Base-by-base conservation (phyloP, 2,113 vertebrate species). In the Clupea harengus region DNA sequence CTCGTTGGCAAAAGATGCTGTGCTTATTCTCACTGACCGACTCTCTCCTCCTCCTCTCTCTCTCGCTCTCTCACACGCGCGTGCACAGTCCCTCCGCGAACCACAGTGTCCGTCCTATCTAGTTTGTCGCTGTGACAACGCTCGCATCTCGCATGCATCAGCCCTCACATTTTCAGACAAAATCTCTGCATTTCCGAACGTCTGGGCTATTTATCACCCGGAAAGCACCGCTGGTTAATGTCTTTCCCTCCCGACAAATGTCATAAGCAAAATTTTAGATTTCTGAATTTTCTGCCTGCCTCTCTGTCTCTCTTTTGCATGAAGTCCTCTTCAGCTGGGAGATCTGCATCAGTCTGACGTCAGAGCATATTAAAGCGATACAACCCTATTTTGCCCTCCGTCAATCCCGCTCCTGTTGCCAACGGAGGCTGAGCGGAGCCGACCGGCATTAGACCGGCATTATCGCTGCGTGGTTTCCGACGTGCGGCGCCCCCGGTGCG, bases 271-370 rank as follows among this genome's bases (percentile, higher is more conserved):
- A 54, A 54, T 54, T 54, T 54, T 4, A 18, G 3, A 18, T 54
- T 54, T 54, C 52, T 54, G 52, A 54, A 18, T 54, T 54, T 54
- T 84, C 75, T 85, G 18, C 57, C 80, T 80, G 88, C 90, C 88
- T 86, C 57, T 83, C 83, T 85, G 54, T 86, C 87, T 87, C 82
- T 85, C 57, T 82, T 82, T 81, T 83, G 52, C 91, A 88, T 91
- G 89, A 88, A 90, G 91, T 85, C 87, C 85, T 87, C 85, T 87
- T 89, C 90, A 86, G 86, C 90, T 88, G 87, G 88, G 86, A 90
- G 92, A 91, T 89, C 93, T 93, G 95, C 94, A 95, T 94, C 94
- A 92, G 88, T 85, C 50, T 96, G 94, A 96, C 94, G 94, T 96
- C 94, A 95, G 92, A 92, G 88, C 75, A 91, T 87, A 64, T 94